Evolutionary conservation across 2,888 invertebrate genomes (phyloP).

Genomic region (Rhagonycha fulva): DNA sequence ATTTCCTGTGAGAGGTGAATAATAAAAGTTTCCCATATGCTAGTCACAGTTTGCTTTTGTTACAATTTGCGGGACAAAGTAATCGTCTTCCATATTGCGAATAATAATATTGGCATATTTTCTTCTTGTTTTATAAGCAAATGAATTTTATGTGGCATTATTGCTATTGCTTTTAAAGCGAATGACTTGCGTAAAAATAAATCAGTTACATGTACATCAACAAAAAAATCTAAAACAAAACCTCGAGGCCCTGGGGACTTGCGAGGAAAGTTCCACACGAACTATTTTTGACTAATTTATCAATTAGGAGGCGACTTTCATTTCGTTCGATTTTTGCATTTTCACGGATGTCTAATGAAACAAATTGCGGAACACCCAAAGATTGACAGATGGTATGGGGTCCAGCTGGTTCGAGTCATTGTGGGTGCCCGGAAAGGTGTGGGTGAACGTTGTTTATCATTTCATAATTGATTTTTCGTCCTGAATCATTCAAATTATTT

Average conservation of each 20-base stretch:
- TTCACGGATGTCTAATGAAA: background rate
- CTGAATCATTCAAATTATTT: background rate
- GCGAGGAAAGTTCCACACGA: background rate
- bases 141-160: background rate
- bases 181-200: background rate
- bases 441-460: background rate
- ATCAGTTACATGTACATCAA: too few relatives aligned
- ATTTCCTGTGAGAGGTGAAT: constrained; percentile 28
- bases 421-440: background rate
- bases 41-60: background rate
- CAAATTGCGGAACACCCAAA: background rate
- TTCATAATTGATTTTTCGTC: background rate
- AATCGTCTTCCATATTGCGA: background rate
- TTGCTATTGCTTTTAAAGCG: background rate
- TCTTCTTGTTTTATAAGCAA: background rate
- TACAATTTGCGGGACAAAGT: background rate
- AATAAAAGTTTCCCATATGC: constrained; percentile 25
- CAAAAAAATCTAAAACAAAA: background rate
- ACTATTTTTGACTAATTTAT: background rate
- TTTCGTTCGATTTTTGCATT: background rate
- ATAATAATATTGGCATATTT: background rate
- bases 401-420: background rate
- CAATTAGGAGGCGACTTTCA: background rate
- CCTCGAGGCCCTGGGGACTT: background rate
- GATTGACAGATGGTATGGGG: background rate